Conservation (phyloP, 2,797 vertebrate genomes). For the Margarornis squamiger region DNA sequence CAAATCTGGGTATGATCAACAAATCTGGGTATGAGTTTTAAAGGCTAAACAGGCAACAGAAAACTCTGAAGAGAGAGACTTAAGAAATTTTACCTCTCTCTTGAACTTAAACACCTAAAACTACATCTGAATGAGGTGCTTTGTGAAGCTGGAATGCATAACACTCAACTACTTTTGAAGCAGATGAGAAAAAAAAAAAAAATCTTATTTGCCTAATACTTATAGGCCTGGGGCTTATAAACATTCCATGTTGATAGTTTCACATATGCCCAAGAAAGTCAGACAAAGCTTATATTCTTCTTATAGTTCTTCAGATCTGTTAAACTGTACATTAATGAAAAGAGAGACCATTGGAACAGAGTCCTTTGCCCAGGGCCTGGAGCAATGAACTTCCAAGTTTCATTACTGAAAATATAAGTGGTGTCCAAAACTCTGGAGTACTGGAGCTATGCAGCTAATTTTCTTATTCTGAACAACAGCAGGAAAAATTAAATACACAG, state of each 20-base stretch:
- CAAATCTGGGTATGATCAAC: neutral
- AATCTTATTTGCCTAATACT: neutral
- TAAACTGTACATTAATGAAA: neutral
- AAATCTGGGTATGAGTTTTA: neutral
- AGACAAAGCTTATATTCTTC: neutral
- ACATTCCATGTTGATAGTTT: conserved; percentile 7
- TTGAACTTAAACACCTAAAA: neutral
- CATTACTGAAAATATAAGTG: neutral
- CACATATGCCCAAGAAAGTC: neutral
- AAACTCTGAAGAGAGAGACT: neutral
- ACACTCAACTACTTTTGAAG: conserved; percentile 6
- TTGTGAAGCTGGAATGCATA: neutral
- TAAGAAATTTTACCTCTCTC: neutral
- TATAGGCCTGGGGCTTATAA: conserved; percentile 18
- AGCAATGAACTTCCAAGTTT: neutral
- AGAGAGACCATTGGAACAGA: neutral
- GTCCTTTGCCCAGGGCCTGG: neutral
- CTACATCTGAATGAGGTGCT: conserved; percentile 18
- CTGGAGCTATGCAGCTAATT: neutral
- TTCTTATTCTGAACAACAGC: neutral
- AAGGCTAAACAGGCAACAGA: neutral
- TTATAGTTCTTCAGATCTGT: neutral
- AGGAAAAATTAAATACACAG: neutral
- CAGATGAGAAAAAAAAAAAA: neutral
- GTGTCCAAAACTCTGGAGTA: neutral